Conservation (phyloP, 2,113 vertebrate genomes). For the Tylochromis polylepis region DNA sequence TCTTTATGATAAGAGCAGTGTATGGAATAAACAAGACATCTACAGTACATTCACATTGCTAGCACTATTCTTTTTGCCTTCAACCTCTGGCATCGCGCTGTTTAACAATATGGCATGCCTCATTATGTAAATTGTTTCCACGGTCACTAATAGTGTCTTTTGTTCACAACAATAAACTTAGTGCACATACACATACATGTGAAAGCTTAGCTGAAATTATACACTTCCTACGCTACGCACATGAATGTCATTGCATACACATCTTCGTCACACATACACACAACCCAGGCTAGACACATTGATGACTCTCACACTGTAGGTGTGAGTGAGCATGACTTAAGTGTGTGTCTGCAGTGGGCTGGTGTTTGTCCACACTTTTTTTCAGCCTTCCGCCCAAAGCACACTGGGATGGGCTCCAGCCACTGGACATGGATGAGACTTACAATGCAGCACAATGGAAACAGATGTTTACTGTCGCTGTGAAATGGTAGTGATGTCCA, state of each 20-base stretch:
- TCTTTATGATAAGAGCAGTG: not conserved
- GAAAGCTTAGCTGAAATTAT: not conserved
- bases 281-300: not conserved
- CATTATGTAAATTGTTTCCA: slow-evolving; percentile 12
- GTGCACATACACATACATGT: not conserved
- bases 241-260: not conserved
- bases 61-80: not conserved
- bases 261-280: not conserved
- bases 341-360: not conserved
- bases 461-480: slow-evolving; percentile 41
- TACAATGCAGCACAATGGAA: slow-evolving; percentile 33
- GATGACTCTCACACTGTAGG: not conserved
- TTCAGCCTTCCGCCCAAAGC: slow-evolving; percentile 1
- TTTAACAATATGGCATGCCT: not conserved
- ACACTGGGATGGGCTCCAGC: slow-evolving; percentile 41
- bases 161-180: not conserved
- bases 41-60: not conserved
- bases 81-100: not conserved
- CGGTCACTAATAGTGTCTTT: not conserved
- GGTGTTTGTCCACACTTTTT: not conserved
- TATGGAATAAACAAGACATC: not conserved
- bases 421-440: slow-evolving; percentile 27
- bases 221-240: not conserved
- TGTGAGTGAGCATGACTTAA: not conserved
- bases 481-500: not conserved